Base-by-base conservation (phyloP, 2,888 invertebrate genomes). In the Hemistola chrysoprasaria region DNA sequence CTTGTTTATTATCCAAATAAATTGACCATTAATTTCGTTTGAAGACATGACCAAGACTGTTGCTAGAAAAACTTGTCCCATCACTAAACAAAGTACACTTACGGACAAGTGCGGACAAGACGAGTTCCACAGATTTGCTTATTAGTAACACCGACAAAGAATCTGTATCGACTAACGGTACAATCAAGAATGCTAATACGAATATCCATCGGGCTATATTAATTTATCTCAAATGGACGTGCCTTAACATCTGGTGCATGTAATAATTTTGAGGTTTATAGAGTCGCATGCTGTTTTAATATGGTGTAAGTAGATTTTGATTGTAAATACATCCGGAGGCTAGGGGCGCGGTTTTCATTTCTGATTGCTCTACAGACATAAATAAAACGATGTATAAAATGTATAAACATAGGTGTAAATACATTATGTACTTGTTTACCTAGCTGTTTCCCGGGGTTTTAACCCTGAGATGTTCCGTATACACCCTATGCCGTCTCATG, bases 101-200 rank as follows among this genome's bases (percentile, higher is more conserved):
- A 43, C 50, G 43, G n/a, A n/a, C n/a, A n/a, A 58, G 56, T 64
- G 57, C 61, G 29, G 51, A 50, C 49, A 51, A 56, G 59, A 62
- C 66, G 47, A 76, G 76, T 71, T 78, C 70, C 77, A 72, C 74
- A 79, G 76, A 80, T 79, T 79, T 74, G 69, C 76, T 74, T 80
- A 79, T 79, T 80, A 82, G 78, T 76, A 80, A 78, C 69, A 69
- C 78, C 77, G 80, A 77, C 77, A 78, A 78, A 73, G 71, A 79
- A 80, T 76, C 74, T 65, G 72, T 78, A 82, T 74, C 77, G 62
- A 58, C 40, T 80, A 77, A 75, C 77, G 73, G 78, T 71, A 69
- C 35, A 51, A 44, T 53, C 71, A 51, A 61, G 67, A 74, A 75
- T 74, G 73, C 70, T 72, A 75, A 78, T 75, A 50, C 63, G 43